A percentile compares a stretch with the other conserved stretches of the same genome.
These are phyloP conservation scores for Fundulus diaphanus DNA, from an alignment of 2,797 vertebrate genomes.

Conservation along the genomic window DNA sequence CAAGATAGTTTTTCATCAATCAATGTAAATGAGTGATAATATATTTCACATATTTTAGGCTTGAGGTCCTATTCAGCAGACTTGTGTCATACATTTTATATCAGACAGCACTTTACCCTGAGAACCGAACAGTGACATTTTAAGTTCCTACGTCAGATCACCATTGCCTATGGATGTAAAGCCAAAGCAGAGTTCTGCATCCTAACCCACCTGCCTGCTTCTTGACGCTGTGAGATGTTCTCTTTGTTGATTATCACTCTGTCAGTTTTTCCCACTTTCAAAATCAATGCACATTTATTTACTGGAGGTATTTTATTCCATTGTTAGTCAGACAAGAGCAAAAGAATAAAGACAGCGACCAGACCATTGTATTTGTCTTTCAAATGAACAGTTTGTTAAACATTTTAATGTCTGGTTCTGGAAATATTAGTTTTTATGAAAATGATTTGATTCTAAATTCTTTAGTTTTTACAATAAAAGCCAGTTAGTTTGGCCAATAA, in stretches of 20 bases:
- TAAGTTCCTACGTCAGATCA: slow-evolving; percentile 47
- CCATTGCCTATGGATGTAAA: slow-evolving; percentile 42
- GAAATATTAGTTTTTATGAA: slow-evolving; percentile 34
- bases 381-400: slow-evolving; percentile 44
- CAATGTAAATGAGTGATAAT: slow-evolving; percentile 5
- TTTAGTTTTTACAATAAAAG: not conserved
- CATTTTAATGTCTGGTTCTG: slow-evolving; percentile 18
- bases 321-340: slow-evolving; percentile 19
- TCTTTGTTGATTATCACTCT: slow-evolving; percentile 17
- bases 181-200: slow-evolving; percentile 35
- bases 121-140: slow-evolving; percentile 57
- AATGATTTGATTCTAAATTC: not conserved
- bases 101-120: slow-evolving; percentile 32
- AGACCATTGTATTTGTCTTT: slow-evolving; percentile 25
- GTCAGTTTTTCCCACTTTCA: slow-evolving; percentile 17
- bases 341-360: slow-evolving; percentile 45
- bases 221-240: slow-evolving; percentile 29
- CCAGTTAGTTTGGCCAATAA: not conserved
- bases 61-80: slow-evolving; percentile 43
- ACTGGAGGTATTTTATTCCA: not conserved
- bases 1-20: slow-evolving; percentile 7
- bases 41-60: slow-evolving; percentile 30
- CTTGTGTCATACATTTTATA: slow-evolving; percentile 36
- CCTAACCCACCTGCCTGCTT: slow-evolving; percentile 41
- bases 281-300: slow-evolving; percentile 30